These are phyloP conservation scores for Bufo gargarizans DNA, from an alignment of 2,113 vertebrate genomes.

Conservation along the genomic window DNA sequence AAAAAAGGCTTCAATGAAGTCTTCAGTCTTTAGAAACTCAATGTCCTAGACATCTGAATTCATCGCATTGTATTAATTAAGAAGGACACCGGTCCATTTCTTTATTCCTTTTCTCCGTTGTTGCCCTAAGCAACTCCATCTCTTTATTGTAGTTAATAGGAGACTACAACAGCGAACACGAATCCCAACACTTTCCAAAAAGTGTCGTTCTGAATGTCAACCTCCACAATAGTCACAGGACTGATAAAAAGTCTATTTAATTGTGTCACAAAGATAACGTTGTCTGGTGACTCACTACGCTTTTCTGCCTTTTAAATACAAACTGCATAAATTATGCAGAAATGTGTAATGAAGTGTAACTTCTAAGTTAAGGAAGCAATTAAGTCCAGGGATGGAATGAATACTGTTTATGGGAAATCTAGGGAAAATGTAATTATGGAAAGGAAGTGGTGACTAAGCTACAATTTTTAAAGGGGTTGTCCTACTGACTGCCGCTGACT, in stretches of 20 bases:
- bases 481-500: not conserved
- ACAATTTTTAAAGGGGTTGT: not conserved
- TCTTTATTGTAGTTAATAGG: slow-evolving; percentile 34
- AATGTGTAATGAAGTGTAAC: slow-evolving; percentile 1
- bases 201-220: slow-evolving; percentile 40
- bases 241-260: slow-evolving; percentile 33
- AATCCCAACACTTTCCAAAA: slow-evolving; percentile 30
- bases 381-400: not conserved
- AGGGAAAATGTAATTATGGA: not conserved
- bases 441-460: not conserved
- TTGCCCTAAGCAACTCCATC: slow-evolving; percentile 19
- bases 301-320: slow-evolving; percentile 1
- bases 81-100: not conserved
- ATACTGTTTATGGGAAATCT: not conserved
- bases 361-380: not conserved
- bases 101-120: not conserved
- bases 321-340: slow-evolving; percentile 17
- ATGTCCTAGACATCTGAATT: not conserved
- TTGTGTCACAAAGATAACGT: slow-evolving; percentile 5
- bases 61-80: slow-evolving; percentile 25
- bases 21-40: not conserved
- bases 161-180: slow-evolving; percentile 9
- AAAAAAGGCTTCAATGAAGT: not conserved
- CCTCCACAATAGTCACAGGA: slow-evolving; percentile 24
- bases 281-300: slow-evolving; percentile 27